phyloP scores from a whole-genome alignment of 2,888 invertebrate genomes.

The Cataglyphis cursor region DNA sequence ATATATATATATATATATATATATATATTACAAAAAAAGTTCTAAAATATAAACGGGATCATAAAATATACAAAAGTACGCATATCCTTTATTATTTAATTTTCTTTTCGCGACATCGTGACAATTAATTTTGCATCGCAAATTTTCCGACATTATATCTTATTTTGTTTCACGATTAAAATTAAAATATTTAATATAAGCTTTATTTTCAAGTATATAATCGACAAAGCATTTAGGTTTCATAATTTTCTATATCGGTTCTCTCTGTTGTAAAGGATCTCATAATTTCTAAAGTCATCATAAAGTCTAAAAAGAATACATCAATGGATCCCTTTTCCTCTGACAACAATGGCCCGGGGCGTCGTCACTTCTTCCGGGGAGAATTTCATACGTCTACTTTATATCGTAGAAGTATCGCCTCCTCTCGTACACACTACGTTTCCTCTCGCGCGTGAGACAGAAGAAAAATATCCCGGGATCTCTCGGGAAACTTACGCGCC shows the following conservation, averaged over 20 bases:
- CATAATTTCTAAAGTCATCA: too few species aligned
- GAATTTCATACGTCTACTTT: slow-evolving; percentile 75
- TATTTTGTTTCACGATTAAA: background rate
- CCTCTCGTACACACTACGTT: slow-evolving; percentile 52
- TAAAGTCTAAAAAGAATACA: slow-evolving; percentile 65
- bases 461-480: slow-evolving; percentile 71
- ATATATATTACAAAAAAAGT: too few species aligned
- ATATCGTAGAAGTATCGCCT: slow-evolving; percentile 66
- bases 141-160: slow-evolving; percentile 54
- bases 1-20: too few species aligned
- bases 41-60: background rate
- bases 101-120: background rate
- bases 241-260: slow-evolving; percentile 52
- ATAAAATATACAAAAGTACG: slow-evolving; percentile 2
- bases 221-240: slow-evolving; percentile 48
- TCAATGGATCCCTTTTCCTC: slow-evolving; percentile 51
- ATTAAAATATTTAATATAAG: slow-evolving; percentile 34
- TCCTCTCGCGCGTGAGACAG: slow-evolving; percentile 46
- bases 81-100: slow-evolving; percentile 30
- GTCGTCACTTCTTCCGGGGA: slow-evolving; percentile 52
- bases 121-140: slow-evolving; percentile 1
- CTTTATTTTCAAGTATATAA: slow-evolving; percentile 69
- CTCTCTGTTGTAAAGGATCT: slow-evolving; percentile 37
- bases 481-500: slow-evolving; percentile 45
- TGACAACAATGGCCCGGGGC: slow-evolving; percentile 64